These are phyloP conservation scores for Oligia strigilis DNA, from an alignment of 2,888 invertebrate genomes.

Conservation along the genomic window DNA sequence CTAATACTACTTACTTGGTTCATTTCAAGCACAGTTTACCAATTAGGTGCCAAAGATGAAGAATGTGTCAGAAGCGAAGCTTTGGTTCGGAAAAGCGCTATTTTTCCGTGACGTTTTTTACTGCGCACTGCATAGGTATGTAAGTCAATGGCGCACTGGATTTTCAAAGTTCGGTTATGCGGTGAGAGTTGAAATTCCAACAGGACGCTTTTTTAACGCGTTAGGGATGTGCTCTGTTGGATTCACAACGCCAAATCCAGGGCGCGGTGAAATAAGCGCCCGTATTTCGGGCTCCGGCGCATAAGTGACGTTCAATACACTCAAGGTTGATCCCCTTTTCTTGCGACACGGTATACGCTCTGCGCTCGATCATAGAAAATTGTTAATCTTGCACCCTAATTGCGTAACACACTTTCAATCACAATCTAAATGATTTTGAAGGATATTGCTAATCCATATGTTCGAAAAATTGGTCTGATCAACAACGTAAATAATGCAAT, in stretches of 20 bases:
- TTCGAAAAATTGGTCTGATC: too few relatives aligned
- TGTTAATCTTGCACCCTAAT: not conserved
- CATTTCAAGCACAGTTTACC: conserved; percentile 51
- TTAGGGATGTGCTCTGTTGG: not conserved
- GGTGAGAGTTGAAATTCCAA: not conserved
- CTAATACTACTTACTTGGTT: conserved; percentile 57
- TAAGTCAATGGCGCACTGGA: not conserved
- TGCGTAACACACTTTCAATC: too few relatives aligned
- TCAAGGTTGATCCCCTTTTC: not conserved
- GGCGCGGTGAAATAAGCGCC: not conserved
- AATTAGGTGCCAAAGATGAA: conserved; percentile 41
- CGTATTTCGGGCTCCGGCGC: not conserved
- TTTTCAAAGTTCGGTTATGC: not conserved
- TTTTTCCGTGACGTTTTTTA: not conserved
- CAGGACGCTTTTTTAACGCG: not conserved
- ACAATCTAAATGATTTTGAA: too few relatives aligned
- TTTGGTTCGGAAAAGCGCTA: not conserved
- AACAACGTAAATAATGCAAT: too few relatives aligned
- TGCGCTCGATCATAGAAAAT: not conserved
- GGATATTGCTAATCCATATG: too few relatives aligned
- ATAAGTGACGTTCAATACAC: not conserved
- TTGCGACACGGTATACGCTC: not conserved
- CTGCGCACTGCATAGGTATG: not conserved
- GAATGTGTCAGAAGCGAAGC: not conserved
- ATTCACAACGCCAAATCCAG: not conserved